A percentile compares a stretch with the other conserved stretches of the same genome.
Conservation (phyloP, 2,888 invertebrate genomes). For the Eudasyphora cyanicolor region DNA sequence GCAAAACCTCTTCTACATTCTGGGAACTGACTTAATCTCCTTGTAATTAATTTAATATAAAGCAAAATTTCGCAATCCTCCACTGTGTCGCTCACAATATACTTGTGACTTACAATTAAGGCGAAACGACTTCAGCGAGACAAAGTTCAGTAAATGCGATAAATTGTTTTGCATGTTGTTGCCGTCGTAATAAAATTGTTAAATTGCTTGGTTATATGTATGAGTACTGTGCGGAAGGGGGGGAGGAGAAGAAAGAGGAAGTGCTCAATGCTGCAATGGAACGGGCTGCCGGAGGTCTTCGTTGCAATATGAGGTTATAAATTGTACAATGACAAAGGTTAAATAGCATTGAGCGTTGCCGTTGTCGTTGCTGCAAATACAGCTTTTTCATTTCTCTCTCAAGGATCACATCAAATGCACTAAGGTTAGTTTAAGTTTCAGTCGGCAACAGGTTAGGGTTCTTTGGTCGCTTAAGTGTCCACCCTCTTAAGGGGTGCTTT, state of each 20-base stretch:
- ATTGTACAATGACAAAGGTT: conserved; percentile 38
- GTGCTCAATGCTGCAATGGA: too few relatives aligned
- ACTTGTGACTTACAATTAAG: conserved; percentile 8
- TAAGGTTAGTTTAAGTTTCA: too few relatives aligned
- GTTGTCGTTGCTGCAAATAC: background rate
- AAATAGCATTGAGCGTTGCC: conserved; percentile 22
- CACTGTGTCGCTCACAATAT: too few relatives aligned
- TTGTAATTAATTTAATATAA: too few relatives aligned
- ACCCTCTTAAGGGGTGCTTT: background rate
- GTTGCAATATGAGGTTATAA: conserved; percentile 5
- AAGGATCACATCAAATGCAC: background rate
- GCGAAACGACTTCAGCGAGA: background rate
- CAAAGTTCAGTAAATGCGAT: conserved; percentile 48
- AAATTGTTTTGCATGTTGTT: conserved; percentile 53
- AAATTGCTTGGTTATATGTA: background rate
- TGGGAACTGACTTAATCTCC: too few relatives aligned
- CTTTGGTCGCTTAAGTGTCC: background rate
- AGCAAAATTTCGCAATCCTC: too few relatives aligned
- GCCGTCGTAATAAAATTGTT: conserved; percentile 45
- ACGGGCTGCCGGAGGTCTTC: background rate
- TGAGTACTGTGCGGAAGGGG: background rate
- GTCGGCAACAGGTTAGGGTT: conserved; percentile 8
- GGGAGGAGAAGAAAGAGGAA: background rate
- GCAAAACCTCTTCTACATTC: too few relatives aligned
- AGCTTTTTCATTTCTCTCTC: background rate